Evolutionary conservation across 2,797 vertebrate genomes (phyloP).

Genomic region (Galago senegalensis): DNA sequence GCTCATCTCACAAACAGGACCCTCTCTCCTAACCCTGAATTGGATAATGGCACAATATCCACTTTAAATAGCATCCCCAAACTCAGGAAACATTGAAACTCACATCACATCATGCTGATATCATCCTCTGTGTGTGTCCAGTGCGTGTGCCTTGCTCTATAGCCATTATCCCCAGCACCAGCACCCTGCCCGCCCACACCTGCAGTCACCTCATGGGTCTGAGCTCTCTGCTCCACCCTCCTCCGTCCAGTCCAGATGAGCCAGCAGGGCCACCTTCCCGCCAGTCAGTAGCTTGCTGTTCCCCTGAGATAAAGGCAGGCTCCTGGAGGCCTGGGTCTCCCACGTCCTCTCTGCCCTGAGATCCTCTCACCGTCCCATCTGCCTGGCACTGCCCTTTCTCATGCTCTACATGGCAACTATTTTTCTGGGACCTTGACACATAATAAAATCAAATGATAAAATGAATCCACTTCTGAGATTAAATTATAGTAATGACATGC

Average conservation of each 20-base stretch:
- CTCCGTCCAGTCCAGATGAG: neutral
- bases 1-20: neutral
- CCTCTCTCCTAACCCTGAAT: fast-evolving
- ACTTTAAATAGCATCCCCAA: neutral
- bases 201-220: neutral
- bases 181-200: fast-evolving
- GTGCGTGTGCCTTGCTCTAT: fast-evolving
- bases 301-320: neutral
- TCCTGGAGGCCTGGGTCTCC: fast-evolving
- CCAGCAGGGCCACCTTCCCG: no score
- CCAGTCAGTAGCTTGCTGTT: neutral
- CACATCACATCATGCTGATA: no score
- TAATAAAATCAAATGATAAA: neutral
- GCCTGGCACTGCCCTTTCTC: fast-evolving
- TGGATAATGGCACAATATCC: fast-evolving
- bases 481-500: neutral
- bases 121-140: neutral
- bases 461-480: neutral
- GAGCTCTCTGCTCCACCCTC: neutral
- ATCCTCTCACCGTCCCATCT: fast-evolving
- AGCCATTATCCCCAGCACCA: fast-evolving
- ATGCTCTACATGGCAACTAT: fast-evolving
- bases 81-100: fast-evolving
- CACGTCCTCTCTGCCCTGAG: fast-evolving
- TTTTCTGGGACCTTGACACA: neutral